A percentile compares a stretch with the other conserved stretches of the same genome.
These are phyloP conservation scores for Bradysia coprophila DNA, from an alignment of 1,140 invertebrate genomes.

Conservation along the genomic window DNA sequence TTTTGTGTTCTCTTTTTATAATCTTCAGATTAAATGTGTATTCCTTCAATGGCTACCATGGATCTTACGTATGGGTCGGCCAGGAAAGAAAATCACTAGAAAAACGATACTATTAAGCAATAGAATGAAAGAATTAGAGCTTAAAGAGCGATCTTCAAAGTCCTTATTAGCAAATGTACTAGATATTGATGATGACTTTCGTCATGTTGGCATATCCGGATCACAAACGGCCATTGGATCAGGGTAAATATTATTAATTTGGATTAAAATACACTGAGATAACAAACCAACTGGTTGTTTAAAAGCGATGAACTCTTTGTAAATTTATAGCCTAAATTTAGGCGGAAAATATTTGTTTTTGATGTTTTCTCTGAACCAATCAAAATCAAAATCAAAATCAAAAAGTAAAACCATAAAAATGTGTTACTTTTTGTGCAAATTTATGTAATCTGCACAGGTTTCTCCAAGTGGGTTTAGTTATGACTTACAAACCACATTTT, in stretches of 20 bases:
- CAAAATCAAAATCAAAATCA: no score
- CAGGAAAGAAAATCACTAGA: constrained; percentile 81
- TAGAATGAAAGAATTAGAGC: constrained; percentile 75
- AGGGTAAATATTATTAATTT: constrained; percentile 15
- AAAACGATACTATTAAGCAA: constrained; percentile 77
- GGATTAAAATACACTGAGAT: not conserved
- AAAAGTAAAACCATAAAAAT: no score
- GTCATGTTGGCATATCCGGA: constrained; percentile 34
- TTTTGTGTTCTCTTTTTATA: constrained; percentile 7
- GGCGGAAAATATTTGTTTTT: no score
- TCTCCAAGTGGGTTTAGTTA: no score
- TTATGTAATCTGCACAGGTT: no score
- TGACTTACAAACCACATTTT: no score
- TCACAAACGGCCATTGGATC: constrained; percentile 30
- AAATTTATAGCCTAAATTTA: no score
- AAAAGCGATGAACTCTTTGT: no score
- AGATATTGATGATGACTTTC: constrained; percentile 88
- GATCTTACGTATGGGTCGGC: constrained; percentile 83
- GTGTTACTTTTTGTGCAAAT: no score
- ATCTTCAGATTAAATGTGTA: constrained; percentile 67
- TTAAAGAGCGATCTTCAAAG: constrained; percentile 82
- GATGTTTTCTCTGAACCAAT: no score
- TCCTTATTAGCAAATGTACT: constrained; percentile 84
- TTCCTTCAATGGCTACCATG: constrained; percentile 94
- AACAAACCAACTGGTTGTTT: no score